A percentile compares a stretch with the other conserved stretches of the same genome.
phyloP scores from a whole-genome alignment of 2,888 invertebrate genomes.

The Protonemura montana region DNA sequence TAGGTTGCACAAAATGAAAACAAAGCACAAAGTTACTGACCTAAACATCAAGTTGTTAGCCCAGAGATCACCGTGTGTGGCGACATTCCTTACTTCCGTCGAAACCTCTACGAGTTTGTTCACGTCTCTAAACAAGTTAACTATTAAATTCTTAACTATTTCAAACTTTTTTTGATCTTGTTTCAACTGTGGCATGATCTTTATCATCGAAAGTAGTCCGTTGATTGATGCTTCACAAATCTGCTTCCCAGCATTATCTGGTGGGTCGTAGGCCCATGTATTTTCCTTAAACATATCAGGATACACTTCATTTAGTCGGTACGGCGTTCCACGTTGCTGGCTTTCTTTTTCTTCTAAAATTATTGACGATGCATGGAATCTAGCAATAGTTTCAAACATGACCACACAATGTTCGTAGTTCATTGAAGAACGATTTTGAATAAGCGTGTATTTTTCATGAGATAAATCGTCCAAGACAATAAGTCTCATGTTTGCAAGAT shows the following conservation, averaged over 20 bases:
- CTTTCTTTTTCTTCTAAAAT: conserved; percentile 56
- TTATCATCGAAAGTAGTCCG: conserved; percentile 56
- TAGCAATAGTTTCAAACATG: conserved; percentile 55
- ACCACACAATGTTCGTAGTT: conserved; percentile 54
- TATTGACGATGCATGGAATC: conserved; percentile 57
- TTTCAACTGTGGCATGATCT: conserved; percentile 52
- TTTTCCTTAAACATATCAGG: conserved; percentile 57
- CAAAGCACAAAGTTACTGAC: conserved; percentile 31
- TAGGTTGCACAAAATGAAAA: not conserved
- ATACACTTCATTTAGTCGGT: conserved; percentile 54
- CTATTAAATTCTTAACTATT: conserved; percentile 48
- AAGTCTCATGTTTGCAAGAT: conserved; percentile 54
- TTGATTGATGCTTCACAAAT: conserved; percentile 55
- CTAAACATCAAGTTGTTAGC: conserved; percentile 60
- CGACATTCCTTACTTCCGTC: conserved; percentile 57
- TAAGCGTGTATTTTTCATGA: conserved; percentile 53
- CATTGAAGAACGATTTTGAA: conserved; percentile 51
- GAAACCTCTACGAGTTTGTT: conserved; percentile 56
- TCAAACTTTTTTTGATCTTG: conserved; percentile 42
- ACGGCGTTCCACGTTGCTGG: conserved; percentile 44
- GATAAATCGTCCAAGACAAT: conserved; percentile 59
- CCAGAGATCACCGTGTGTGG: conserved; percentile 62
- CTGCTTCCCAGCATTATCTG: conserved; percentile 53
- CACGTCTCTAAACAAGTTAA: conserved; percentile 51
- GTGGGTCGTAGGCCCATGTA: conserved; percentile 55